Evolutionary conservation across 2,113 vertebrate species (phyloP), one percentile per base, ranked within the genome.

Genomic region (Oncorhynchus clarkii): DNA sequence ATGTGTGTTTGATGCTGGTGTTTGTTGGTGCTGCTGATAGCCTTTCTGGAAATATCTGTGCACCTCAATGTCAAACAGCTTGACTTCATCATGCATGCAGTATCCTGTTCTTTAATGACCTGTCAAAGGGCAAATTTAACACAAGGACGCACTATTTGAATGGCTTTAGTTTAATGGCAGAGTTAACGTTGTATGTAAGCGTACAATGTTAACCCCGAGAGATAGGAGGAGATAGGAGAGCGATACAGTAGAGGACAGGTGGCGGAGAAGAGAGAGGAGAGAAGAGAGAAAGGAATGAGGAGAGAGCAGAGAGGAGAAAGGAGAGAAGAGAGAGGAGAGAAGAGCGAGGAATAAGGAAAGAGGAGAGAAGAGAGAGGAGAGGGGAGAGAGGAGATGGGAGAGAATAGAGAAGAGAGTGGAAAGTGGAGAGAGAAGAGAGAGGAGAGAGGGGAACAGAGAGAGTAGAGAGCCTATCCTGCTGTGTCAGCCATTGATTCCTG

Each of bases 401-500:
- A n/a, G n/a, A n/a, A n/a, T n/a, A 31, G 31, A 31, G 31, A 5
- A 5, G 31, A 31, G 31, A 31, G 60, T 11, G 5, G 7, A 9
- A n/a, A 26, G 57, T n/a, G 13, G 0, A 18, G 7, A 18, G n/a
- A 60, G 57, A n/a, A 12, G 60, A 24, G 5, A 64, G 20, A 64
- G 60, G 22, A 26, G 20, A 26, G 3, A 14, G 1, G 13, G 6
- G 11, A 5, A 27, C 18, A 2, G 27, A 6, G 18, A 27, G 14
- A 11, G 29, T 31, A n/a, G 16, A 68, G 18, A 68, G 18, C 5
- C 67, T 18, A 31, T 76, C 70, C 65, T 66, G 34, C 48, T 68
- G 64, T 22, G 34, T 22, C 57, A 51, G 11, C 39, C 54, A 76
- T 76, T 76, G 69, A 73, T 80, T 51, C 48, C 51, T 48, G 49